These are phyloP conservation scores for Limnephilus auricula DNA, from an alignment of 2,888 invertebrate genomes.

Conservation along the genomic window DNA sequence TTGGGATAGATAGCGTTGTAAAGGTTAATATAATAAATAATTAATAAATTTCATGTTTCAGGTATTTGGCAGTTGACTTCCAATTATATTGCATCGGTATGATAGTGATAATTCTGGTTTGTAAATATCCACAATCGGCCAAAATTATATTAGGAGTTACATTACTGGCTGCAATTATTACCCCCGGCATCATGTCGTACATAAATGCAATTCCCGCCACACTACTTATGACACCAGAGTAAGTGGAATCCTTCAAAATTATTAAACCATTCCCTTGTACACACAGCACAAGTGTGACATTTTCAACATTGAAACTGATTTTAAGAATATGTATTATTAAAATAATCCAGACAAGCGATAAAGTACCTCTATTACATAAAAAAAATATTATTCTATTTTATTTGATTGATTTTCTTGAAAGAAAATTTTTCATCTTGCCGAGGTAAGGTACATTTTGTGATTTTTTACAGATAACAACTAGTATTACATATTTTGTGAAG, in stretches of 20 bases:
- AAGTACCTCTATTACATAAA: too few relatives aligned
- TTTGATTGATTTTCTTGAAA: too few relatives aligned
- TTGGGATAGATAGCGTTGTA: too few relatives aligned
- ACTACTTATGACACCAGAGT: conserved; percentile 68
- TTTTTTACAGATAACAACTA: too few relatives aligned
- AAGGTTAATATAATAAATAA: background rate
- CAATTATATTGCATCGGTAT: conserved; percentile 69
- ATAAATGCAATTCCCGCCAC: conserved; percentile 68
- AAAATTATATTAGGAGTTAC: conserved; percentile 63
- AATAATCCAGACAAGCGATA: too few relatives aligned
- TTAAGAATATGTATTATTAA: too few relatives aligned
- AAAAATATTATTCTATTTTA: too few relatives aligned
- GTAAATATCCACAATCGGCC: conserved; percentile 67
- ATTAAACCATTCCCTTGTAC: too few relatives aligned
- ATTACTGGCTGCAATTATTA: conserved; percentile 67
- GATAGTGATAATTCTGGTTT: conserved; percentile 68
- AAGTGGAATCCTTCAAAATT: background rate
- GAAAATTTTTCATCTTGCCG: too few relatives aligned
- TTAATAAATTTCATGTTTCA: conserved; percentile 53
- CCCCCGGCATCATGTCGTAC: conserved; percentile 68
- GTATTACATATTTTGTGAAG: background rate
- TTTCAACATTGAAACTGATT: too few relatives aligned
- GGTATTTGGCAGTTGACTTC: conserved; percentile 70
- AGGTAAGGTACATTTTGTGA: too few relatives aligned
- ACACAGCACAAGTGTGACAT: too few relatives aligned